Base-by-base conservation (phyloP, 53 echinoderm and acorn worm species). In the Zoroaster sp. region DNA sequence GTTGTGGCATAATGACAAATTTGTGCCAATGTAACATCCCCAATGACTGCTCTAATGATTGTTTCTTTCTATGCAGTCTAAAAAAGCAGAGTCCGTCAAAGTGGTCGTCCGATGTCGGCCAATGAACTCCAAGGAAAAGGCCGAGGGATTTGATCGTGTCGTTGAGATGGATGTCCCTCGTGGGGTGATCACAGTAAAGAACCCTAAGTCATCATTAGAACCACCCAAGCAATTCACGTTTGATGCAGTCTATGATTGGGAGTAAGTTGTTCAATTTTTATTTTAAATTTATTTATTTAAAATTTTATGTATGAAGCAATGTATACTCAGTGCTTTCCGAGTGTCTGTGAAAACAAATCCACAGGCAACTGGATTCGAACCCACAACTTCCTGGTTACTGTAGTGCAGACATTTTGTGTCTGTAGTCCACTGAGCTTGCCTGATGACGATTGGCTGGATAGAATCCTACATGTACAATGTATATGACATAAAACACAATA, bases 31-130 rank as follows among this genome's bases (percentile, higher is more conserved):
- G n/a, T n/a, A n/a, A n/a, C n/a, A n/a, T n/a, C n/a, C n/a, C n/a
- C n/a, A n/a, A n/a, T n/a, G n/a, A n/a, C n/a, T n/a, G n/a, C n/a
- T n/a, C n/a, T n/a, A n/a, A n/a, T n/a, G n/a, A n/a, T n/a, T n/a
- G n/a, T n/a, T n/a, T n/a, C 53, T 42, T 25, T 54, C n/a, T 34
- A 35, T 1, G 8, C 95, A 97, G 97, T 97, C 98, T 18, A 97
- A 95, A 73, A 96, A 99, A 72, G 91, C 96, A 0, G 99, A 99
- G 83, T 88, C 96, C 2, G 96, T 99, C 67, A 99, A 99, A 54
- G 99, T 99, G 85, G 96, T 99, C 30, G 96, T 99, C 52, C 89
- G 99, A 66, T 99, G 99, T 80, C 94, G 99, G 38, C 99, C 99
- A 15, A 87, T 99, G 82, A 99, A 99, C 92, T 42, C 87, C 13